These are phyloP conservation scores for Halictus quadricinctus DNA, from an alignment of 2,888 invertebrate species.

Conservation along the genomic window DNA sequence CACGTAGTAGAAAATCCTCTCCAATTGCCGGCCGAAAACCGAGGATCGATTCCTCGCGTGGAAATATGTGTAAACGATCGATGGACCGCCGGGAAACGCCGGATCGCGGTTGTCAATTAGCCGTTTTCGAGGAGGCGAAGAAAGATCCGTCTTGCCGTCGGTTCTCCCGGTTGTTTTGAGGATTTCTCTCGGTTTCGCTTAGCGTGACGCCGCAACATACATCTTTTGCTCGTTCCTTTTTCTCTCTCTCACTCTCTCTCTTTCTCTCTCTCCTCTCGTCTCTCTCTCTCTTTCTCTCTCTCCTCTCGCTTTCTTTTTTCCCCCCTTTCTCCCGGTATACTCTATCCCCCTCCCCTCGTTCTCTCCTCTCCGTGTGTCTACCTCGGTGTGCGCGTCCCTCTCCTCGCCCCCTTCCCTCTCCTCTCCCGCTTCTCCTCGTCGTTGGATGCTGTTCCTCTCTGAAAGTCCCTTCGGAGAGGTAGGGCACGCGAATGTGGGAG, in stretches of 20 bases:
- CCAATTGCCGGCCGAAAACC: not conserved
- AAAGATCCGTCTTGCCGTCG: slow-evolving; percentile 1
- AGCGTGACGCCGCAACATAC: slow-evolving; percentile 51
- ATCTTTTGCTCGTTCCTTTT: slow-evolving; percentile 26
- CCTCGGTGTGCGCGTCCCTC: slow-evolving; percentile 3
- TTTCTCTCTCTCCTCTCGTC: slow-evolving; percentile 27
- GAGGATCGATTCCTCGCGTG: not conserved
- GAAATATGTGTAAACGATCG: not conserved
- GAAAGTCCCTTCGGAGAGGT: slow-evolving; percentile 66
- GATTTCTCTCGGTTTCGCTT: slow-evolving; percentile 33
- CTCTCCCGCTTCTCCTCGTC: not conserved
- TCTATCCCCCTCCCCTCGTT: slow-evolving; percentile 28
- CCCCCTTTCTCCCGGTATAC: slow-evolving; percentile 36
- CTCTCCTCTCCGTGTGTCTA: slow-evolving; percentile 10
- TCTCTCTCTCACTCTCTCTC: slow-evolving; percentile 25
- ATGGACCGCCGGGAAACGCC: not conserved
- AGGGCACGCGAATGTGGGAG: slow-evolving; percentile 83
- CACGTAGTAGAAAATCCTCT: not conserved
- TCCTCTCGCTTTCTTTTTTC: slow-evolving; percentile 31
- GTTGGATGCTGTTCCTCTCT: slow-evolving; percentile 39
- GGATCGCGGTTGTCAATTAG: slow-evolving; percentile 4
- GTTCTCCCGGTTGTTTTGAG: slow-evolving; percentile 36
- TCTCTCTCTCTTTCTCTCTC: slow-evolving; percentile 10
- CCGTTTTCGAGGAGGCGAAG: not conserved
- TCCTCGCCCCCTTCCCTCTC: slow-evolving; percentile 18